Evolutionary conservation across 2,113 vertebrate species (phyloP).

Genomic region (Microtus pennsylvanicus): DNA sequence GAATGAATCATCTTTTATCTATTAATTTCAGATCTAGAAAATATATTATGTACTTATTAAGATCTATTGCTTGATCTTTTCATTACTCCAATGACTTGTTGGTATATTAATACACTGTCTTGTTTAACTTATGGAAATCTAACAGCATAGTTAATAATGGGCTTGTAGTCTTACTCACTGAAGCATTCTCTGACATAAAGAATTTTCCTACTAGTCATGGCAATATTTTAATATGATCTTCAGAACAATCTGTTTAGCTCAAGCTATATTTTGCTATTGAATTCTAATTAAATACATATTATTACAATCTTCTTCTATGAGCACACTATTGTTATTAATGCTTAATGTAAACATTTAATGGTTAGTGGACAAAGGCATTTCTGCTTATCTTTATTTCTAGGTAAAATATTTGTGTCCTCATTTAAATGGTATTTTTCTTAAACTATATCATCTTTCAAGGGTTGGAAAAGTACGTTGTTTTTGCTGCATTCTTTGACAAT

Average conservation of each 20-base stretch:
- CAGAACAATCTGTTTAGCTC: neutral
- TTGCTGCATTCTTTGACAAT: neutral
- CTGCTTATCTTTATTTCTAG: neutral
- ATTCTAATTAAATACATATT: neutral
- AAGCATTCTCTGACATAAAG: neutral
- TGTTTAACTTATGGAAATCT: neutral
- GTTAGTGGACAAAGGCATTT: neutral
- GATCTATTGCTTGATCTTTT: neutral
- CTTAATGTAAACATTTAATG: neutral
- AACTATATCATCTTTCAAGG: neutral
- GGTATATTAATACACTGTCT: neutral
- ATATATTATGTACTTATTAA: neutral
- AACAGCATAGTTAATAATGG: neutral
- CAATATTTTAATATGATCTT: neutral
- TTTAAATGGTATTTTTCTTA: neutral
- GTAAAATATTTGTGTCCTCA: neutral
- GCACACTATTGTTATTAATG: neutral
- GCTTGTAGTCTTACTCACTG: neutral
- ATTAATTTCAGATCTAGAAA: slow-evolving; percentile 5
- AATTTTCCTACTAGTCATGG: neutral
- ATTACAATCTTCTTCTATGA: neutral
- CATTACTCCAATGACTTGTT: neutral
- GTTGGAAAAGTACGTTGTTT: neutral
- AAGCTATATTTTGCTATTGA: neutral
- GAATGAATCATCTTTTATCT: neutral